Percentiles rank a stretch among this genome's conserved stretches.
Conservation (phyloP, 2,888 invertebrate species). For the Parnassius apollo region DNA sequence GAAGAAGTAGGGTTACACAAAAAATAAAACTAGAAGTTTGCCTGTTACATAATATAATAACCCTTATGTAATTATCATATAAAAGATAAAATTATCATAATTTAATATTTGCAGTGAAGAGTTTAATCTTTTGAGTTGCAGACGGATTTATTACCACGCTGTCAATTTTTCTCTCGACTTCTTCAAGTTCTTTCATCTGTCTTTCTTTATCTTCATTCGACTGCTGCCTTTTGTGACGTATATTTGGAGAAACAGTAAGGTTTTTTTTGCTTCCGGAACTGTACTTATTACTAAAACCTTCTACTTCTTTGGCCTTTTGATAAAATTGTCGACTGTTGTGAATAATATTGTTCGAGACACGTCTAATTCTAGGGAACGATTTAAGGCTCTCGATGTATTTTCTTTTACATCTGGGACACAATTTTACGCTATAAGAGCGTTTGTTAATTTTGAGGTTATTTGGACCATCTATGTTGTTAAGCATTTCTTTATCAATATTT, state of each 20-base stretch:
- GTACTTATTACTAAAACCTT: constrained; percentile 21
- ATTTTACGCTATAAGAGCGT: constrained; percentile 34
- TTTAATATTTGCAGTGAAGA: not conserved
- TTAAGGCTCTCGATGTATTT: constrained; percentile 28
- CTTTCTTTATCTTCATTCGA: constrained; percentile 26
- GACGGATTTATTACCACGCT: constrained; percentile 20
- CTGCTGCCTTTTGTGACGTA: constrained; percentile 28
- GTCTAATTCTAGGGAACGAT: constrained; percentile 21
- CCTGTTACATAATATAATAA: not conserved
- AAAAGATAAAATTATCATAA: not conserved
- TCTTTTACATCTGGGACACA: constrained; percentile 40
- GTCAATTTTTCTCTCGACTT: constrained; percentile 29
- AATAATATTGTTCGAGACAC: constrained; percentile 26
- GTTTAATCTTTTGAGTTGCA: not conserved
- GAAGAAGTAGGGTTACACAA: too few species aligned
- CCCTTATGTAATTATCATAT: not conserved
- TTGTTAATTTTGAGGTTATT: constrained; percentile 28
- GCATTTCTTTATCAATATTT: constrained; percentile 2
- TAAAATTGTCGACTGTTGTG: constrained; percentile 42
- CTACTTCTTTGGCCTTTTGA: constrained; percentile 28
- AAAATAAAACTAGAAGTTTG: too few species aligned
- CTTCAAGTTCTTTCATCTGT: constrained; percentile 29
- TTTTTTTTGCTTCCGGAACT: constrained; percentile 18
- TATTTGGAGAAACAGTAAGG: not conserved
- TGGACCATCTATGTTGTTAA: not conserved